Base-by-base conservation (phyloP, 2,113 vertebrate species). In the Centropus unirufus region DNA sequence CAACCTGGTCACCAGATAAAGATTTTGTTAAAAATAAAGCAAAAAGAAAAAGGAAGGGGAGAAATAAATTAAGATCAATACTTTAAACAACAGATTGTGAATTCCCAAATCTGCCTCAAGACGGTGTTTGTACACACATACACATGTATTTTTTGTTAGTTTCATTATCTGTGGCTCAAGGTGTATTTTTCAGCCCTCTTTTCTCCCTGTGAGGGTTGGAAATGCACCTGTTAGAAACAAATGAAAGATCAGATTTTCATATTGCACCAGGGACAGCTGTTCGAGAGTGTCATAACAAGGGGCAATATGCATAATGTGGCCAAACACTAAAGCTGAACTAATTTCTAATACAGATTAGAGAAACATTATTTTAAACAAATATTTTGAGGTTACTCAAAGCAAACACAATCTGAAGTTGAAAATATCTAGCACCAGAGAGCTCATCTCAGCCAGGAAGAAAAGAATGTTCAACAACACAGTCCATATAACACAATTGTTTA, bases 51-150 rank as follows among this genome's bases (percentile, higher is more conserved):
- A 78, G 34, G n/a, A 79, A 72, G 24, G 6, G 10, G 36, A 84
- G 13, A n/a, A 80, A 63, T 47, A 63, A 67, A 70, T 66, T 46
- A 62, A 68, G 55, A 42, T 58, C 74, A 55, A 9, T n/a, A 39
- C 20, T n/a, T 20, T 79, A 84, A 88, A 67, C 10, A 58, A 29
- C 59, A 73, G 79, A 58, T 14, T 73, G 63, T 49, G 20, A 81
- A 57, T 58, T 83, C 69, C 64, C 79, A 76, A 36, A 42, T 47
- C 74, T 88, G 54, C n/a, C 34, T 84, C 42, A 6, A 39, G 49
- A 39, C 39, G 39, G 19, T 1, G 6, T 1, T 2, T 6, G 3
- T 2, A 3, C 5, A 1, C 3, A 17, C 39, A 14, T 7, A 9
- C 32, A 11, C 27, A 23, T 2, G 2, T 58, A 36, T 39, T 70